These are phyloP conservation scores for Phymorhynchus buccinoides DNA, from an alignment of 1,140 invertebrate genomes.

Conservation along the genomic window DNA sequence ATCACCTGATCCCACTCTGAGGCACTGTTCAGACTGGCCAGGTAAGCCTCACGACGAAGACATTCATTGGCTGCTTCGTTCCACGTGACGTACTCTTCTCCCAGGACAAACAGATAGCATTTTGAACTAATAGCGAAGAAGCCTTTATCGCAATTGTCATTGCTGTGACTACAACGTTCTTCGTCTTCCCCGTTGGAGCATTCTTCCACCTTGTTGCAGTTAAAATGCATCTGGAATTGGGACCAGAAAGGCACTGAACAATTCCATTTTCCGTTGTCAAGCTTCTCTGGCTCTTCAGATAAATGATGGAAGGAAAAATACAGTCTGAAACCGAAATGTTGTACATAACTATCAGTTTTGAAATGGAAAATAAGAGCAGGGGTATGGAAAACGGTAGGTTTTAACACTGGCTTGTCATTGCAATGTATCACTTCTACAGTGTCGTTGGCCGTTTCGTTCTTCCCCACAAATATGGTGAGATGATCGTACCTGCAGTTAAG, in stretches of 20 bases:
- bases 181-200: neutral
- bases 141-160: neutral
- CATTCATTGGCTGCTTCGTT: slow-evolving; percentile 17
- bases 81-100: neutral
- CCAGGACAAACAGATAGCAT: neutral
- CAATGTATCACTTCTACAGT: neutral
- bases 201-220: neutral
- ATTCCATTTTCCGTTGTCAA: neutral
- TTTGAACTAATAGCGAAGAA: neutral
- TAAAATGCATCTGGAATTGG: neutral
- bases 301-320: neutral
- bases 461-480: neutral
- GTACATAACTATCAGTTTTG: neutral
- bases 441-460: neutral
- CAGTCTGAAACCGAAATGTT: neutral
- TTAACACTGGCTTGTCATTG: neutral
- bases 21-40: neutral
- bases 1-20: neutral
- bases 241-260: neutral
- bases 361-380: neutral
- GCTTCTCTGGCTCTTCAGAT: neutral
- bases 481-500: neutral
- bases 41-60: neutral
- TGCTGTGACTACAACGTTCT: neutral
- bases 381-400: neutral